phyloP scores from a whole-genome alignment of 2,888 invertebrate genomes.

The Acrobasis suavella region DNA sequence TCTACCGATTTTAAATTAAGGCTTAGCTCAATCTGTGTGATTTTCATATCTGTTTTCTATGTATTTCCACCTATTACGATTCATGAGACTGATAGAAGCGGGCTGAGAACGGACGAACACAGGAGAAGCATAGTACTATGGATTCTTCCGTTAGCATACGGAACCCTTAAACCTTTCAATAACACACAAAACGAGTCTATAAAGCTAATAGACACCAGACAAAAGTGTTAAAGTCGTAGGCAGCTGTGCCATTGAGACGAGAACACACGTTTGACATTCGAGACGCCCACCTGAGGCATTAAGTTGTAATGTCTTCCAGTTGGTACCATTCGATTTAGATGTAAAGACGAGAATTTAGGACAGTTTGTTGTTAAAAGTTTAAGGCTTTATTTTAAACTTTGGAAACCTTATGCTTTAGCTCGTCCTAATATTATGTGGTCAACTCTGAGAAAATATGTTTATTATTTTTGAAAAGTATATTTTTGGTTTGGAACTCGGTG shows the following conservation, averaged over 20 bases:
- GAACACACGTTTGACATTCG: conserved; percentile 16
- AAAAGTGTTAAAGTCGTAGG: conserved; percentile 12
- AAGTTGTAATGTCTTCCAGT: conserved; percentile 8
- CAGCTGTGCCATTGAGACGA: conserved; percentile 19
- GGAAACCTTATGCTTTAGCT: too few species aligned
- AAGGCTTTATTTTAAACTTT: not conserved
- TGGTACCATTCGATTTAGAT: not conserved
- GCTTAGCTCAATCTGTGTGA: too few species aligned
- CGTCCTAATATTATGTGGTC: too few species aligned
- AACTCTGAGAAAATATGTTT: not conserved
- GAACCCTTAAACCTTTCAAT: not conserved
- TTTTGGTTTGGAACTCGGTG: not conserved
- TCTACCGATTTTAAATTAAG: too few species aligned
- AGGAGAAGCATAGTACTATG: too few species aligned
- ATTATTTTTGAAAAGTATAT: not conserved
- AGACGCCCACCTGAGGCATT: conserved; percentile 13
- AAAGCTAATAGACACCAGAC: not conserved
- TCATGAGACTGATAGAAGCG: too few species aligned
- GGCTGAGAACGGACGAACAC: too few species aligned
- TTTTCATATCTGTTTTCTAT: too few species aligned
- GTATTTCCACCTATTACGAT: too few species aligned
- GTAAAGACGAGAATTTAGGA: conserved; percentile 2
- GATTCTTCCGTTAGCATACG: too few species aligned
- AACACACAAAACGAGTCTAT: not conserved
- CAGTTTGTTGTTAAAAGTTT: not conserved